Evolutionary conservation across 2,888 invertebrate genomes (phyloP), one percentile per base, ranked within the genome.

Genomic region (Brenthis ino): DNA sequence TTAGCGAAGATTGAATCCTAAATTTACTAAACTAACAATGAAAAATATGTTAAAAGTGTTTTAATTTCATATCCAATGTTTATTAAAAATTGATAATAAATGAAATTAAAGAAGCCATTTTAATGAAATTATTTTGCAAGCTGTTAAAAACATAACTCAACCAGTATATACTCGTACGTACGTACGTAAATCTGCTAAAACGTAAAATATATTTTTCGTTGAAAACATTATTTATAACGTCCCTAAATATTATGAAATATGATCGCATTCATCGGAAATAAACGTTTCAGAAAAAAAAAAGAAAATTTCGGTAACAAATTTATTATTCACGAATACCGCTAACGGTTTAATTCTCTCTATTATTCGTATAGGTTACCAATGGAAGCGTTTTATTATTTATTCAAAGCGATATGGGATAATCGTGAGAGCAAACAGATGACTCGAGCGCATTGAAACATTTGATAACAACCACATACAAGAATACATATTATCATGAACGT

Each of bases 361-460:
- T 71, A 69, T 71, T 69, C 60, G 71, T 65, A 58, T 66, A 71
- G 65, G 66, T 69, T 56, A 71, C 68, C 71, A 63, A 57, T 64
- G 67, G 64, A 43, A 54, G 48, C 43, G 65, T 68, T 64, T 68
- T 67, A 74, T 77, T 64, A 76, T 73, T 77, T 77, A 76, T 76
- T 76, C 77, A 77, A 68, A 54, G 57, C 67, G 58, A 70, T 74
- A 71, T 61, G 64, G 65, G 58, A 54, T 66, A 55, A 51, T 50
- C 72, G 73, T 72, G 73, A 20, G 73, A 72, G 68, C 70, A 58
- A 67, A 64, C 73, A 72, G 58, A 50, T 73, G 73, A 14, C 64
- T 65, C 57, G 61, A 57, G 68, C 70, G 67, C 60, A 56, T 13
- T 60, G 48, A 24, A 60, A 56, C 63, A 70, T 64, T 68, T 61